These are phyloP conservation scores for Psittacus erithacus DNA, from an alignment of 2,113 vertebrate genomes.

Conservation along the genomic window DNA sequence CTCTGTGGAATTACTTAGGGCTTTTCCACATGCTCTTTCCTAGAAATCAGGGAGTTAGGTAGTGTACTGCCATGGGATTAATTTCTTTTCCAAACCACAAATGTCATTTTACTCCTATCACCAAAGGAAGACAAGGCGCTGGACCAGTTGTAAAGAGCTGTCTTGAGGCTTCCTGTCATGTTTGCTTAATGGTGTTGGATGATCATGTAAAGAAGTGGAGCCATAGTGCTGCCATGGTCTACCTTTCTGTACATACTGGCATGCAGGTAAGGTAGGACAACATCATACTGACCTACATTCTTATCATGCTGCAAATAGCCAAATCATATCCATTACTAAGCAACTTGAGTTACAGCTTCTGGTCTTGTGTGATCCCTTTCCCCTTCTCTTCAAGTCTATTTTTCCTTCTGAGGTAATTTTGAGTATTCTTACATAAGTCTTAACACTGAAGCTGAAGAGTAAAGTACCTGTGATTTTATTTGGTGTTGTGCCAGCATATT, in stretches of 20 bases:
- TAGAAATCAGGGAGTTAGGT: not conserved
- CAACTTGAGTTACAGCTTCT: not conserved
- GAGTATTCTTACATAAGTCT: not conserved
- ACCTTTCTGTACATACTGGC: accelerated
- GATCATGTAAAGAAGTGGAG: not conserved
- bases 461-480: not conserved
- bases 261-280: not conserved
- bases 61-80: not conserved
- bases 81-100: not conserved
- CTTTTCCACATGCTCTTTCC: not conserved
- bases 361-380: not conserved
- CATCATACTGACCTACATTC: not conserved
- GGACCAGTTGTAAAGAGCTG: not conserved
- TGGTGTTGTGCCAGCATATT: not conserved
- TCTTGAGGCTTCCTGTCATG: not conserved
- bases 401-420: not conserved
- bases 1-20: not conserved
- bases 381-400: not conserved
- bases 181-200: not conserved
- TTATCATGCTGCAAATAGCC: not conserved
- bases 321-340: not conserved
- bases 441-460: not conserved
- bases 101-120: not conserved
- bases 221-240: not conserved
- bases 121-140: not conserved